phyloP scores from a whole-genome alignment of 1,140 invertebrate species.

The Ceratoteleas bidentatus region DNA sequence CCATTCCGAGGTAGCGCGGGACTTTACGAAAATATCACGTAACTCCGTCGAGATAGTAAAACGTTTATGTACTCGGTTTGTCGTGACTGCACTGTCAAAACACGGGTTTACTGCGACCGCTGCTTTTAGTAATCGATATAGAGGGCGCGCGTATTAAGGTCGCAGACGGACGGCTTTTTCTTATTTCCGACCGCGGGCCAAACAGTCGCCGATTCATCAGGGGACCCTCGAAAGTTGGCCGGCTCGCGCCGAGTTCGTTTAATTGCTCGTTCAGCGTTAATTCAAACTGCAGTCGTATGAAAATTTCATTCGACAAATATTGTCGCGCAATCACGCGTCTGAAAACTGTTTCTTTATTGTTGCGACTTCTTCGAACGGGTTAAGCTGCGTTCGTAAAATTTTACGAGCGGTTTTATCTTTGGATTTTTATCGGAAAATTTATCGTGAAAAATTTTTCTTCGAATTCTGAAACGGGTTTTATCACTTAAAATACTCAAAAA shows the following conservation, averaged over 20 bases:
- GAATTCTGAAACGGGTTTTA: no score
- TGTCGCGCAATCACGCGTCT: no score
- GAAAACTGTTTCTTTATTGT: no score
- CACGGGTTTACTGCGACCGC: conserved; percentile 58
- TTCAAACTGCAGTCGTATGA: background rate
- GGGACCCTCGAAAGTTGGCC: background rate
- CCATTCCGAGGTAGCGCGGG: conserved; percentile 14
- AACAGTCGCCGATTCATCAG: background rate
- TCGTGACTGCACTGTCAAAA: conserved; percentile 67
- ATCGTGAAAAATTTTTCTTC: no score
- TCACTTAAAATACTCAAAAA: no score
- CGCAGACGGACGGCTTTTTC: background rate
- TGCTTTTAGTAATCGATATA: conserved; percentile 63
- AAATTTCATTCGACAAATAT: background rate
- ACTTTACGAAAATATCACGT: conserved; percentile 66
- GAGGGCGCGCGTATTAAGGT: conserved; percentile 22
- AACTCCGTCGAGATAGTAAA: conserved; percentile 62
- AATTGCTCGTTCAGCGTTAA: background rate
- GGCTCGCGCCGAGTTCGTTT: background rate
- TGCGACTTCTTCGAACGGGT: no score
- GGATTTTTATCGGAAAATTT: no score
- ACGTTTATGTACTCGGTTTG: conserved; percentile 68
- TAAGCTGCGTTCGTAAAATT: no score
- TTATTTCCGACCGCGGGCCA: background rate
- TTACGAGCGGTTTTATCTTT: no score